Base-by-base conservation (phyloP, 1,140 invertebrate genomes). In the Drosophila erecta region DNA sequence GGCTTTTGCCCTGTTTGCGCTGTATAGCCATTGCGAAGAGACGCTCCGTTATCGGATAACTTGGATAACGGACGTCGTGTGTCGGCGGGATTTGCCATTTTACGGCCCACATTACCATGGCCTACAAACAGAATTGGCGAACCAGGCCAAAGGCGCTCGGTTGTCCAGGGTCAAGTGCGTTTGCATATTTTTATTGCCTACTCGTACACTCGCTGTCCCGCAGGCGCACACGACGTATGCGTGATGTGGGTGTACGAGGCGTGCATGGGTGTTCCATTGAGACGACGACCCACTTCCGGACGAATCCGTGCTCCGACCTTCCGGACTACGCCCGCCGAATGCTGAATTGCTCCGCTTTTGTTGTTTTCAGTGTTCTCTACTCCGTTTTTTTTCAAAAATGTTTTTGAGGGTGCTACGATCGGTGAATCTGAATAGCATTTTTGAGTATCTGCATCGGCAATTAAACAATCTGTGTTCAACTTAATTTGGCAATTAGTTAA, bases 201-300 rank as follows among this genome's bases (percentile, higher is more conserved):
- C 17, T 17, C 20, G 47, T 30, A 27, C 60, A 40, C 33, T 61
- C 24, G 44, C 40, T 40, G 59, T 81, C 79, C 79, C 79, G 58
- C 69, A 78, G 79, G 74, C 79, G 79, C 74, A 61, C 79, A 81
- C 73, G 66, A 64, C 60, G 17, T 50, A 64, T 57, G 79, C 79
- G 79, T 81, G 79, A 74, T 69, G 50, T 44, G 46, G 64, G 41
- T 17, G 35, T 24, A 75, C 27, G n/a, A n/a, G 38, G 7, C 15
- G 38, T 15, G 38, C 10, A 47, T 27, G 43, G 60, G 60, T 61
- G 64, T 67, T 53, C 46, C 64, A 67, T 67, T 67, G 64, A 67
- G 59, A 15, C 64, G 60, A 51, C 60, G 60, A 67, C 60, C 64
- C 60, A 67, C 64, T 67, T 67, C 64, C 64, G 64, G 64, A 67